These are phyloP conservation scores for Eulemur albifrons DNA, from an alignment of 2,797 vertebrate species.

Conservation along the genomic window DNA sequence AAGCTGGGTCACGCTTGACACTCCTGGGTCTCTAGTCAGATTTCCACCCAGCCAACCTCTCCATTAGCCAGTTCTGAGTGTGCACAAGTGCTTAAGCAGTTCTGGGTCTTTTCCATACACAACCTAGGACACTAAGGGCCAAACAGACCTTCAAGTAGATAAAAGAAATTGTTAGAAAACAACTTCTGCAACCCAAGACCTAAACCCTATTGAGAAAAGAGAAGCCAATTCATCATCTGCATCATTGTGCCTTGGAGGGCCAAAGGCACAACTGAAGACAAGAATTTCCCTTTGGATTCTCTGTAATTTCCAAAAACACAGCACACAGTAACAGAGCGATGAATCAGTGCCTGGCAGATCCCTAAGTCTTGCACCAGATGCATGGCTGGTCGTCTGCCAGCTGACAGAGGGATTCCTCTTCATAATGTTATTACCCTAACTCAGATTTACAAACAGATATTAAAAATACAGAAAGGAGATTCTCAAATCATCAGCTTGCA, in stretches of 20 bases:
- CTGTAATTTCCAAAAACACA: neutral
- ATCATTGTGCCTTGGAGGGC: fast-evolving
- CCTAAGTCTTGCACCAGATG: fast-evolving
- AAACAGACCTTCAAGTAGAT: neutral
- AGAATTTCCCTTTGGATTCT: neutral
- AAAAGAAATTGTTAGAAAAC: neutral
- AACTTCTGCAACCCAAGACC: neutral
- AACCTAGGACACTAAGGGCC: no score
- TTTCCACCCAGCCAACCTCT: no score
- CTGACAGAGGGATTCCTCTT: neutral
- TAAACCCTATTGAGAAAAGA: neutral
- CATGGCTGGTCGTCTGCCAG: neutral
- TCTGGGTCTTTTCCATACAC: neutral
- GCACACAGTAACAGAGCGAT: neutral
- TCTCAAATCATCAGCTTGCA: neutral
- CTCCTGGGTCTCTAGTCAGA: neutral
- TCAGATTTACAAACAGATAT: neutral
- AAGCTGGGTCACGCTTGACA: no score
- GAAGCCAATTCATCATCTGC: no score
- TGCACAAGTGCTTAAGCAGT: fast-evolving
- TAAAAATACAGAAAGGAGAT: neutral
- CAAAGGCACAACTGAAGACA: fast-evolving
- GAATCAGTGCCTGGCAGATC: neutral
- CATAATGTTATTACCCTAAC: fast-evolving
- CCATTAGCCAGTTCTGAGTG: fast-evolving